Conservation (phyloP, 2,888 invertebrate genomes). For the Steromphala cineraria region DNA sequence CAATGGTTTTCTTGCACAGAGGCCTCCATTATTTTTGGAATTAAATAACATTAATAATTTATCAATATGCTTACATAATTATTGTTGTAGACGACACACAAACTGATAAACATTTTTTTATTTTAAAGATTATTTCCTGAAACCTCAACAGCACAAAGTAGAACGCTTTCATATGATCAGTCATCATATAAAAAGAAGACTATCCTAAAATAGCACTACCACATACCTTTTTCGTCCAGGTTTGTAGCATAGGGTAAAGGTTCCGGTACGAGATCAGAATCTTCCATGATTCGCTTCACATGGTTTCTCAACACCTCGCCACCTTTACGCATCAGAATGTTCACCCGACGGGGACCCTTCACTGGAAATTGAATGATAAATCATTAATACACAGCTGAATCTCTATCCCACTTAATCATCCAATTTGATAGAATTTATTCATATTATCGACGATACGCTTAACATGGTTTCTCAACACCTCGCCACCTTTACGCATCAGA, state of each 20-base stretch:
- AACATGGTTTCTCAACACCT: conserved; percentile 62
- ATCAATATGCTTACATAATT: no score
- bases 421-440: conserved; percentile 27
- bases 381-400: no score
- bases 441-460: conserved; percentile 22
- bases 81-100: no score
- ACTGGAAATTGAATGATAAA: conserved; percentile 64
- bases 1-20: no score
- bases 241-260: conserved; percentile 45
- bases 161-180: neutral
- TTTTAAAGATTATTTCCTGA: no score
- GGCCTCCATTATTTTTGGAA: no score
- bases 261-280: conserved; percentile 59
- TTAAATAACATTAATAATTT: no score
- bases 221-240: conserved; percentile 63
- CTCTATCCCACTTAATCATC: no score
- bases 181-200: neutral
- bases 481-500: conserved; percentile 66
- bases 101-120: no score
- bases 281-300: conserved; percentile 64
- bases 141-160: neutral
- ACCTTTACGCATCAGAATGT: conserved; percentile 66
- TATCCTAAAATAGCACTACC: neutral
- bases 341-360: conserved; percentile 59
- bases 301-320: conserved; percentile 64